phyloP scores from a whole-genome alignment of 2,113 vertebrate species.

The Serinus canaria region DNA sequence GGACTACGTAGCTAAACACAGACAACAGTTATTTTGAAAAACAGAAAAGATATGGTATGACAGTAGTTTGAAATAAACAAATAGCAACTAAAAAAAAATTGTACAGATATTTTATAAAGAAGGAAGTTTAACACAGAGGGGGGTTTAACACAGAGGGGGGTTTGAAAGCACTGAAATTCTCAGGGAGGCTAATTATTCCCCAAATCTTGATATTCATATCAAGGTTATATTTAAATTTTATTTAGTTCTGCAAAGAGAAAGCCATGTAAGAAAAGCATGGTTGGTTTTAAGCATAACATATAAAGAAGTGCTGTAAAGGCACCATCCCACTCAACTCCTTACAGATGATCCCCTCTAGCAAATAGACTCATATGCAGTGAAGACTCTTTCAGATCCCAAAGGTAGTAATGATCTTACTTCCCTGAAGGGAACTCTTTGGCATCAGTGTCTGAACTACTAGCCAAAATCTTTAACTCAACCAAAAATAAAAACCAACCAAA shows the following conservation, averaged over 20 bases:
- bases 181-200: neutral
- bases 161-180: neutral
- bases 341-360: neutral
- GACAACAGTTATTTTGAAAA: conserved; percentile 9
- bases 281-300: neutral
- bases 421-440: neutral
- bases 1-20: neutral
- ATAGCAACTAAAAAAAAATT: neutral
- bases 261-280: neutral
- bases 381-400: neutral
- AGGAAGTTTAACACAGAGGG: neutral
- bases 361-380: neutral
- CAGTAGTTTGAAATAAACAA: conserved; percentile 1
- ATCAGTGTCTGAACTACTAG: neutral
- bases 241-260: neutral
- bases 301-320: neutral
- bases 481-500: neutral
- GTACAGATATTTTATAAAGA: neutral
- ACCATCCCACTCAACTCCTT: neutral
- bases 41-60: neutral
- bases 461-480: neutral
- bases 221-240: neutral
- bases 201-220: neutral
- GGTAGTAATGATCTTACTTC: neutral
- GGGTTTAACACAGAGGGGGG: neutral